phyloP scores from a whole-genome alignment of 2,797 vertebrate species.

The Chelmon rostratus region DNA sequence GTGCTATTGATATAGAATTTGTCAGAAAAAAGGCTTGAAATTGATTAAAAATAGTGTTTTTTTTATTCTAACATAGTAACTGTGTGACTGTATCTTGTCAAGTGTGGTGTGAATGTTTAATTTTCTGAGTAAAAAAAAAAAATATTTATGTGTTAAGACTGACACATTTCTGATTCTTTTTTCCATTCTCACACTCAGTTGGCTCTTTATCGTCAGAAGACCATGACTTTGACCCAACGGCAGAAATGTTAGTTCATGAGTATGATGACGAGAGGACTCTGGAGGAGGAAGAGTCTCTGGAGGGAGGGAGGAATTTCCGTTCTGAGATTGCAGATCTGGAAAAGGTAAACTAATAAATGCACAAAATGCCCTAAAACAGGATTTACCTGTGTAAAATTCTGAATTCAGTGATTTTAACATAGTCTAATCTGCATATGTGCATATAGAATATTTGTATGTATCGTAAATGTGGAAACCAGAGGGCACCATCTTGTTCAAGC shows the following conservation, averaged over 20 bases:
- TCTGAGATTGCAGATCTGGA: conserved; percentile 98
- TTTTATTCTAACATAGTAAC: not conserved
- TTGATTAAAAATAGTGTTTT: not conserved
- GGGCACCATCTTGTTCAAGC: not conserved
- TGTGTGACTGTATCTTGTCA: not conserved
- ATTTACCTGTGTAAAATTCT: not conserved
- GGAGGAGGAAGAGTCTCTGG: conserved; percentile 97
- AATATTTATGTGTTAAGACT: not conserved
- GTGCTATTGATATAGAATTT: not conserved
- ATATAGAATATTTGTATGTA: not conserved
- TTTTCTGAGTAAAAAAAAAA: not conserved
- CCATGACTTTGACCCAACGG: conserved; percentile 98
- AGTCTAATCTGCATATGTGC: not conserved
- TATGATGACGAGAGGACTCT: conserved; percentile 97
- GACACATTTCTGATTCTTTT: not conserved
- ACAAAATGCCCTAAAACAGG: not conserved
- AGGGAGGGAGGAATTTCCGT: conserved; percentile 93
- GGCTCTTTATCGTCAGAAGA: conserved; percentile 99
- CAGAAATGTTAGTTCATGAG: conserved; percentile 98
- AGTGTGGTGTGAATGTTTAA: not conserved
- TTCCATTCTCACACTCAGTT: conserved; percentile 78
- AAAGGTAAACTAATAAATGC: conserved; percentile 86
- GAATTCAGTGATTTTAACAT: not conserved
- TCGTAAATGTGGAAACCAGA: not conserved
- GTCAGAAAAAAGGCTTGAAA: not conserved